Conservation (phyloP, 2,113 vertebrate genomes). For the Thamnophis sirtalis region DNA sequence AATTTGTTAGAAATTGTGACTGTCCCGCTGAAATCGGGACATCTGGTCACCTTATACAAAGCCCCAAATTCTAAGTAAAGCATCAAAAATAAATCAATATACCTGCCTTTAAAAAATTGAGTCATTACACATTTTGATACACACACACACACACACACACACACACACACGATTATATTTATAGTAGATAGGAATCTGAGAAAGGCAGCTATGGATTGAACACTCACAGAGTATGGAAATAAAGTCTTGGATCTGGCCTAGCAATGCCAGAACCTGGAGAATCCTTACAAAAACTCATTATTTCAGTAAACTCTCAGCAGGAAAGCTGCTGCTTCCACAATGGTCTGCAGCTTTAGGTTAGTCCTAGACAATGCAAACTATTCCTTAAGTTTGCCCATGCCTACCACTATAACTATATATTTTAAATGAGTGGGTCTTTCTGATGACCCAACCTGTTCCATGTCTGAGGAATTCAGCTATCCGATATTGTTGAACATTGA, state of each 20-base stretch:
- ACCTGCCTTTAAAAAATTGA: background rate
- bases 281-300: background rate
- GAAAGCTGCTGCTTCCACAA: background rate
- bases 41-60: no score
- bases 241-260: background rate
- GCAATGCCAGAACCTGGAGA: background rate
- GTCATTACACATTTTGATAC: background rate
- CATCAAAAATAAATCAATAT: background rate
- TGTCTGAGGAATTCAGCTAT: background rate
- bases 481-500: background rate
- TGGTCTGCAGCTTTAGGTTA: background rate
- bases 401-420: background rate
- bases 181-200: background rate
- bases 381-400: background rate
- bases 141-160: no score
- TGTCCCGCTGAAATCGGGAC: no score
- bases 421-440: background rate
- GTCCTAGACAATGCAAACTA: background rate
- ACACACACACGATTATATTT: background rate
- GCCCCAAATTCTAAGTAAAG: background rate
- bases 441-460: background rate
- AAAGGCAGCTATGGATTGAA: background rate
- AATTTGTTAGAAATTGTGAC: no score
- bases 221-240: background rate
- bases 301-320: background rate